Evolutionary conservation across 2,797 vertebrate species (phyloP).

Genomic region (Scyliorhinus canicula): DNA sequence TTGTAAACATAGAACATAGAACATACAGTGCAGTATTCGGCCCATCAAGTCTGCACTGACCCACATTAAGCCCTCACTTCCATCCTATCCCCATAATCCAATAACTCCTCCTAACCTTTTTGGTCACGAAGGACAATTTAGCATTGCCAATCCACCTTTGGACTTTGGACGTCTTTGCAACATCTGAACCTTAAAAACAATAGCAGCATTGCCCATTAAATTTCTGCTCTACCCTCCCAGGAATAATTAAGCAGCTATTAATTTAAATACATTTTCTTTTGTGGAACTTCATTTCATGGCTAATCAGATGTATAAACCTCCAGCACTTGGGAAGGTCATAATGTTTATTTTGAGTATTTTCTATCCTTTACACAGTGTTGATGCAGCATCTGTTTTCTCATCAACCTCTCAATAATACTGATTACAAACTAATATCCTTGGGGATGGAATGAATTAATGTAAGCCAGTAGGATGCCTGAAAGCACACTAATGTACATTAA

Average conservation of each 20-base stretch:
- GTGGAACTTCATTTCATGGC: background rate
- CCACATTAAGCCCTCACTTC: no score
- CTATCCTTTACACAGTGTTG: background rate
- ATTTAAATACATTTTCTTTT: background rate
- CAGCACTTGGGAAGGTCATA: constrained; percentile 9
- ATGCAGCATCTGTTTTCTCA: constrained; percentile 12
- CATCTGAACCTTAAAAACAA: background rate
- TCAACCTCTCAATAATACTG: background rate
- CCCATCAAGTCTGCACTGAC: no score
- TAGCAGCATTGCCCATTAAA: background rate
- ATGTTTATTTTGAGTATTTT: background rate
- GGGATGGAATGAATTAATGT: constrained; percentile 11
- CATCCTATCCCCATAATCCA: no score
- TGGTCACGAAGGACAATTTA: no score
- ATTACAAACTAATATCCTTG: constrained; percentile 2
- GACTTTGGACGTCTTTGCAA: no score
- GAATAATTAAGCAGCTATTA: background rate
- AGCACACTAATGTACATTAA: background rate
- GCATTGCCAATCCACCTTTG: no score
- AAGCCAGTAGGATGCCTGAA: background rate
- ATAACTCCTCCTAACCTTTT: no score
- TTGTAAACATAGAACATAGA: no score
- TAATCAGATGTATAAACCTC: background rate
- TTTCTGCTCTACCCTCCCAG: background rate
- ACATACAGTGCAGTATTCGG: no score